Conservation (phyloP, 2,888 invertebrate genomes). For the Deilephila elpenor region DNA sequence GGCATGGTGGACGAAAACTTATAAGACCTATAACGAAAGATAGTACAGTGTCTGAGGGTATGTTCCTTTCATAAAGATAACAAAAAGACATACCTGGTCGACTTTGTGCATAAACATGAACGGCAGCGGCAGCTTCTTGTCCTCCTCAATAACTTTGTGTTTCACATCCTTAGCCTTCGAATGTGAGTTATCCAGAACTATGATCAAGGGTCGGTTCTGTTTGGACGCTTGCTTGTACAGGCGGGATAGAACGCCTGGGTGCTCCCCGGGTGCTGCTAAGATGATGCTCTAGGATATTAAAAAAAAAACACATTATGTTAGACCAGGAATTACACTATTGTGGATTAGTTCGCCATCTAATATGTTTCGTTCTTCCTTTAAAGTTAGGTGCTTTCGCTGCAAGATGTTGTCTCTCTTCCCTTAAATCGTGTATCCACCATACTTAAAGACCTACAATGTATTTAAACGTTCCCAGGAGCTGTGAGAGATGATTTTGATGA, state of each 20-base stretch:
- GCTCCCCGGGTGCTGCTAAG: neutral
- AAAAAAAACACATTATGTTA: neutral
- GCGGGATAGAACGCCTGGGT: constrained; percentile 42
- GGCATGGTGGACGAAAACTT: no score
- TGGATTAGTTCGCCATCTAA: no score
- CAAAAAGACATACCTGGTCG: neutral
- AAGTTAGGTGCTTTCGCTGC: no score
- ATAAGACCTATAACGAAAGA: no score
- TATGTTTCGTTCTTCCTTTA: no score
- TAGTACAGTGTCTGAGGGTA: no score
- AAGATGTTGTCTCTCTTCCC: no score
- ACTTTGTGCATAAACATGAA: constrained; percentile 10
- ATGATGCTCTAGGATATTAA: neutral
- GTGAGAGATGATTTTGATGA: no score
- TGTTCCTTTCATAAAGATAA: no score
- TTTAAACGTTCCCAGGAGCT: no score
- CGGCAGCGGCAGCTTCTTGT: neutral
- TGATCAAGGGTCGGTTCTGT: constrained; percentile 50
- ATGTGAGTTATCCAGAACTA: constrained; percentile 47
- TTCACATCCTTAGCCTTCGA: neutral
- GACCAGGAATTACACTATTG: neutral
- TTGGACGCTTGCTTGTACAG: constrained; percentile 47
- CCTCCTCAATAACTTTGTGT: neutral
- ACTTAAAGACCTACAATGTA: neutral
- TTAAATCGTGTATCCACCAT: neutral